phyloP scores from a whole-genome alignment of 1,140 invertebrate genomes.

The Melitaea cinxia region DNA sequence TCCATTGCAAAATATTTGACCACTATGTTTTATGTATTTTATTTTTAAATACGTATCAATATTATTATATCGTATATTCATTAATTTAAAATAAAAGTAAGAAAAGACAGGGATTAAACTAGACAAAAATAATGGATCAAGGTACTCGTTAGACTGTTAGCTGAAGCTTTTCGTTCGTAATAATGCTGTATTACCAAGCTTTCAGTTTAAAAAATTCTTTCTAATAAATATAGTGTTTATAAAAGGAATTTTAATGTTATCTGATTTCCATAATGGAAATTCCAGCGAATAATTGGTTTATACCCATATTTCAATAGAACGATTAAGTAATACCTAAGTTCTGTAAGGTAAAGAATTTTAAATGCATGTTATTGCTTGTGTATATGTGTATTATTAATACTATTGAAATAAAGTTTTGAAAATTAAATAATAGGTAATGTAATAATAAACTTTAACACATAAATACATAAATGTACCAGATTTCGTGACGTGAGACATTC shows the following conservation, averaged over 20 bases:
- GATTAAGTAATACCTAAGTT: not conserved
- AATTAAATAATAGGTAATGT: no score
- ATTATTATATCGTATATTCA: no score
- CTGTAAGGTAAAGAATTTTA: no score
- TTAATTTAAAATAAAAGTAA: not conserved
- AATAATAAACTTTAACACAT: no score
- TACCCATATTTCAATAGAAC: not conserved
- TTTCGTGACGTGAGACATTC: no score
- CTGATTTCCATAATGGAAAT: slow-evolving; percentile 9
- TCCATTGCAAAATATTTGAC: no score
- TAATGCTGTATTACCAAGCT: slow-evolving; percentile 9
- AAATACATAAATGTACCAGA: no score
- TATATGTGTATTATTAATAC: no score
- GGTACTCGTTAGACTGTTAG: not conserved
- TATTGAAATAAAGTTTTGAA: no score
- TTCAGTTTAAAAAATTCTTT: slow-evolving; percentile 41
- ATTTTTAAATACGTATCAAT: no score
- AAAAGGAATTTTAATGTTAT: slow-evolving; percentile 48
- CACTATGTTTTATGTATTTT: no score
- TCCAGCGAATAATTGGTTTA: slow-evolving; percentile 17
- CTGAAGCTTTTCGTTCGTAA: not conserved
- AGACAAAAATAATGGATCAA: not conserved
- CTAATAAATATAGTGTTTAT: slow-evolving; percentile 57
- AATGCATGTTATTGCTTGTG: no score
- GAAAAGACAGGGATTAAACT: not conserved